A percentile compares a stretch with the other conserved stretches of the same genome.
Evolutionary conservation across 2,888 invertebrate genomes (phyloP).

Genomic region (Erannis defoliaria): DNA sequence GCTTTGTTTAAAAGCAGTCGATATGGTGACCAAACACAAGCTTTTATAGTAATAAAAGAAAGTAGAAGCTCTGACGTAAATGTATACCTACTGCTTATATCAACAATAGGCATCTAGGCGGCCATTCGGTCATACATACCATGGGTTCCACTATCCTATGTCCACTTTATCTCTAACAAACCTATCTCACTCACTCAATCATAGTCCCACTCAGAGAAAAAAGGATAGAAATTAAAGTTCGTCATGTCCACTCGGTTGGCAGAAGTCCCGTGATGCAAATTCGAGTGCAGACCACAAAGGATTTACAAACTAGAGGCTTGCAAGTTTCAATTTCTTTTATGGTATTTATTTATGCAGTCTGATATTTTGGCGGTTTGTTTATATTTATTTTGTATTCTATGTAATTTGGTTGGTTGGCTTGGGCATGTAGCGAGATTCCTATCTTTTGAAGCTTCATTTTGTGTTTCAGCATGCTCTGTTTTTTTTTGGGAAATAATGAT

Average conservation of each 20-base stretch:
- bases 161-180: constrained; percentile 22
- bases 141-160: constrained; percentile 10
- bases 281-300: constrained; percentile 50
- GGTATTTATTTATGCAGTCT: constrained; percentile 46
- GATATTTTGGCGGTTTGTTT: constrained; percentile 41
- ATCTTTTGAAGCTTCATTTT: constrained; percentile 2
- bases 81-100: not conserved
- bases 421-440: constrained; percentile 10
- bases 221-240: constrained; percentile 38
- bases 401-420: constrained; percentile 29
- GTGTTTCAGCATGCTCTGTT: not conserved
- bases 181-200: constrained; percentile 35
- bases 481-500: not conserved
- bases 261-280: constrained; percentile 55
- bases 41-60: too few relatives aligned
- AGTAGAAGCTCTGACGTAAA: too few relatives aligned
- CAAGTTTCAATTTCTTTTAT: constrained; percentile 52
- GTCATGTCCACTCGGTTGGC: constrained; percentile 33
- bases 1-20: too few relatives aligned
- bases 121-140: constrained; percentile 15
- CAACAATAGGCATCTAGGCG: not conserved
- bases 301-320: constrained; percentile 47
- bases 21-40: too few relatives aligned
- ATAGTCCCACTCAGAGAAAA: constrained; percentile 30
- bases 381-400: constrained; percentile 27